Evolutionary conservation across 2,113 vertebrate genomes (phyloP).

Genomic region (Lamprologus speciosus): DNA sequence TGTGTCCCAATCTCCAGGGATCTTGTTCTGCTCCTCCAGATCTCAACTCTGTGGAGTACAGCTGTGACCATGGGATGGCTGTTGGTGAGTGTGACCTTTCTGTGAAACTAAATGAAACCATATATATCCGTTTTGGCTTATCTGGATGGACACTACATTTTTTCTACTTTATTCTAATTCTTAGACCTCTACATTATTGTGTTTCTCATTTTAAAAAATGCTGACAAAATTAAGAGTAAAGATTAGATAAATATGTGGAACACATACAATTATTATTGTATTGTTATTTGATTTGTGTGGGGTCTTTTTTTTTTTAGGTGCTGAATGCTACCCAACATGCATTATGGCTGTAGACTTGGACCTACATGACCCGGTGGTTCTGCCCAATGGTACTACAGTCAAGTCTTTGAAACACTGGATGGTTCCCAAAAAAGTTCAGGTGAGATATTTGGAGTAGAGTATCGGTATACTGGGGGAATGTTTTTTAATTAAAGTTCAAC

Average conservation of each 20-base stretch:
- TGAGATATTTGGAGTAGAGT: slow-evolving; percentile 38
- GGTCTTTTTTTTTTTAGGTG: slow-evolving; percentile 65
- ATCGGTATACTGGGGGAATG: not conserved
- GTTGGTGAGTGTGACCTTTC: slow-evolving; percentile 72
- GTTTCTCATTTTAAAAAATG: not conserved
- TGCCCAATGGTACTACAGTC: slow-evolving; percentile 76
- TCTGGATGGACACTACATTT: not conserved
- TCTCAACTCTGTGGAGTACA: slow-evolving; percentile 82
- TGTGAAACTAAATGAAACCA: not conserved
- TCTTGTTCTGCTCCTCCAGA: slow-evolving; percentile 72
- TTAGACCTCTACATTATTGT: not conserved
- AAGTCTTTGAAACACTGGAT: slow-evolving; percentile 85
- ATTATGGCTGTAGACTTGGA: slow-evolving; percentile 66
- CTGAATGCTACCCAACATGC: slow-evolving; percentile 81
- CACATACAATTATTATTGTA: not conserved
- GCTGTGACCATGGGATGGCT: slow-evolving; percentile 77
- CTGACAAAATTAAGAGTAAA: not conserved
- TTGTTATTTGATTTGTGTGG: not conserved
- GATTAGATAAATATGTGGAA: not conserved
- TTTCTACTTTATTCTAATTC: not conserved
- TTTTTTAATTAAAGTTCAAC: not conserved
- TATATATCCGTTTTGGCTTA: not conserved
- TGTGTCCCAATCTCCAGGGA: slow-evolving; percentile 81
- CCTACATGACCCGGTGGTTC: slow-evolving; percentile 80
- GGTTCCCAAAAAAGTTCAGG: slow-evolving; percentile 82